A percentile compares a stretch with the other conserved stretches of the same genome.
Conservation (phyloP, 2,797 vertebrate genomes). For the Acanthurus tractus region DNA sequence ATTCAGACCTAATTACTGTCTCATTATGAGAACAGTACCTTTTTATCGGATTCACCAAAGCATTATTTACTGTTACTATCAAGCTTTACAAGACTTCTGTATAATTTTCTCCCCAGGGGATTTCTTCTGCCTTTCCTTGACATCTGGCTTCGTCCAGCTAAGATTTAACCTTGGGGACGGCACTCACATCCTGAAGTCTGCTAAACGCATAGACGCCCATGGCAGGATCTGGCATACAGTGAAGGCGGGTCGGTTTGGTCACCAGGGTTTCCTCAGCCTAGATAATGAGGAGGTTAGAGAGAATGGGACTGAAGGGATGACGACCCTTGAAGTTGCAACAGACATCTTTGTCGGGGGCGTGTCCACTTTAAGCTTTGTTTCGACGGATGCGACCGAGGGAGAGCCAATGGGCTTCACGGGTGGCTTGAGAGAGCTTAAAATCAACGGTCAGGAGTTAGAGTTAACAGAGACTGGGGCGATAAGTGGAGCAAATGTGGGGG, state of each 20-base stretch:
- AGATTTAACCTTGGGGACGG: slow-evolving; percentile 90
- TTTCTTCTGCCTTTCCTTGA: slow-evolving; percentile 90
- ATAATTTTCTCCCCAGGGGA: slow-evolving; percentile 83
- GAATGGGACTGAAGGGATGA: slow-evolving; percentile 81
- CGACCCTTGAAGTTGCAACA: slow-evolving; percentile 81
- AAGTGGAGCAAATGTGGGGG: slow-evolving; percentile 87
- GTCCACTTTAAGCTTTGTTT: slow-evolving; percentile 83
- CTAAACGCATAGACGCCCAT: slow-evolving; percentile 69
- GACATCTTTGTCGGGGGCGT: slow-evolving; percentile 90
- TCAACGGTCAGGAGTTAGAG: slow-evolving; percentile 87
- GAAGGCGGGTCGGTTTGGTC: slow-evolving; percentile 85
- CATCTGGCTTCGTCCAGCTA: slow-evolving; percentile 86
- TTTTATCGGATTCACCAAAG: no score
- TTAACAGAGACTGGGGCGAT: slow-evolving; percentile 85
- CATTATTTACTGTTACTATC: no score
- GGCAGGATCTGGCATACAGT: slow-evolving; percentile 86
- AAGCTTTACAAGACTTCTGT: neutral
- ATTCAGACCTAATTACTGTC: no score
- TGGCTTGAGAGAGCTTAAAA: slow-evolving; percentile 84
- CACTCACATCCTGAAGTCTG: slow-evolving; percentile 81
- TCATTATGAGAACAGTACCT: no score
- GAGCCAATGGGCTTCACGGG: slow-evolving; percentile 87
- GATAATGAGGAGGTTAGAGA: slow-evolving; percentile 78
- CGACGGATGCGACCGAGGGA: slow-evolving; percentile 81
- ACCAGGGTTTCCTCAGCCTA: slow-evolving; percentile 86